A percentile compares a stretch with the other conserved stretches of the same genome.
Conservation (phyloP, 2,113 vertebrate species). For the Pardalotus punctatus region DNA sequence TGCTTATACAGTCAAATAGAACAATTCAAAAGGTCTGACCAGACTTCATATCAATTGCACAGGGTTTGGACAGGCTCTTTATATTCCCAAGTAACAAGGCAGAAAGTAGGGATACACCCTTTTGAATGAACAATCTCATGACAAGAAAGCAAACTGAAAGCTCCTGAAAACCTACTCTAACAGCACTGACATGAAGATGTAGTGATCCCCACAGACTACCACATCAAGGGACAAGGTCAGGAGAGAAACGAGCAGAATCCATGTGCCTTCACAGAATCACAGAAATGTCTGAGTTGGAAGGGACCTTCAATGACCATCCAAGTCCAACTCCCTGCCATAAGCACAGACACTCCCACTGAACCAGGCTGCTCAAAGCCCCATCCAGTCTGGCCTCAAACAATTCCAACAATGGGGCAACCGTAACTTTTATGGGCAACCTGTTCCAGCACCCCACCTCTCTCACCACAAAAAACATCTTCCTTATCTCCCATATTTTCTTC, state of each 20-base stretch:
- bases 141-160: not conserved
- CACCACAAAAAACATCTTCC: not conserved
- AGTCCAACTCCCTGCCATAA: not conserved
- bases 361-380: not conserved
- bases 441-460: not conserved
- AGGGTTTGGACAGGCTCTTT: not conserved
- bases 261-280: accelerated
- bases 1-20: not conserved
- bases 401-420: accelerated
- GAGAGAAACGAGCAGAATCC: not conserved
- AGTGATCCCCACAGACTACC: not conserved
- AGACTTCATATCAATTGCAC: not conserved
- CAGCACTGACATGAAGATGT: accelerated
- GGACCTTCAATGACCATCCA: not conserved
- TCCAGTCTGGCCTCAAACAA: not conserved
- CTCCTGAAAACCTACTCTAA: not conserved
- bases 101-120: not conserved
- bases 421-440: not conserved
- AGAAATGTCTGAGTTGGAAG: not conserved
- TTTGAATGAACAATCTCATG: not conserved
- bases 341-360: not conserved
- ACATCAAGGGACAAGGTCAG: not conserved
- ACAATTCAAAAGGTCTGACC: not conserved
- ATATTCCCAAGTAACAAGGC: not conserved
- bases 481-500: too few relatives aligned